Conservation (phyloP, 2,113 vertebrate genomes). For the Verasper variegatus region DNA sequence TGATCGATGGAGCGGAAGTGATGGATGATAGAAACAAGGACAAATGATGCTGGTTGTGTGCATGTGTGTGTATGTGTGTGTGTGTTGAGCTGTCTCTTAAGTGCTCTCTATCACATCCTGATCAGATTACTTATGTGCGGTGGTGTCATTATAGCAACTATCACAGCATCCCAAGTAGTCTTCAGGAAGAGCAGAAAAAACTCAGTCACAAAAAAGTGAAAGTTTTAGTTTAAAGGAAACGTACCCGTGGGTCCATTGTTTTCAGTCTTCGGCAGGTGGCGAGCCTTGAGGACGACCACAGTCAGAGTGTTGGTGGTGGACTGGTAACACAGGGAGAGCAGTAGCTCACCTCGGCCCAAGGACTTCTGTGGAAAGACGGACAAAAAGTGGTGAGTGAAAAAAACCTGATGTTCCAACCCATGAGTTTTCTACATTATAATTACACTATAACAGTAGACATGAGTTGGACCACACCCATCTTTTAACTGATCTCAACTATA, state of each 20-base stretch:
- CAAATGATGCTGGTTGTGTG: constrained; percentile 40
- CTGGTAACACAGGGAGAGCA: constrained; percentile 97
- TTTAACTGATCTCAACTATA: not conserved
- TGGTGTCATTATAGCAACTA: not conserved
- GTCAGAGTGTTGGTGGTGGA: constrained; percentile 96
- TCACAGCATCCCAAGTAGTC: not conserved
- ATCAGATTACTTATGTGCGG: not conserved
- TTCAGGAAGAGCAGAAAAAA: not conserved
- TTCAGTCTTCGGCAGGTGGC: constrained; percentile 93
- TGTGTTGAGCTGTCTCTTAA: constrained; percentile 10
- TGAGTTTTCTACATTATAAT: not conserved
- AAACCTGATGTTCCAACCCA: not conserved
- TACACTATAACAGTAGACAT: not conserved
- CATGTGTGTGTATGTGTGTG: constrained; percentile 4
- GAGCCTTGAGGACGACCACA: constrained; percentile 97
- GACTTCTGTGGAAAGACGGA: constrained; percentile 83
- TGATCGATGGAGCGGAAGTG: constrained; percentile 61
- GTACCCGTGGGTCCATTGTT: constrained; percentile 90
- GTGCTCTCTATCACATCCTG: not conserved
- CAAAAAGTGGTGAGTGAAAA: not conserved
- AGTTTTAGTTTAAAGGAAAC: not conserved
- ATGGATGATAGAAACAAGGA: constrained; percentile 54
- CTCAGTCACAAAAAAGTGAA: not conserved
- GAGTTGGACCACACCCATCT: not conserved
- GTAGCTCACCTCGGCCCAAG: constrained; percentile 91